Base-by-base conservation (phyloP, 1,140 invertebrate genomes). In the Zaprionus africanus region DNA sequence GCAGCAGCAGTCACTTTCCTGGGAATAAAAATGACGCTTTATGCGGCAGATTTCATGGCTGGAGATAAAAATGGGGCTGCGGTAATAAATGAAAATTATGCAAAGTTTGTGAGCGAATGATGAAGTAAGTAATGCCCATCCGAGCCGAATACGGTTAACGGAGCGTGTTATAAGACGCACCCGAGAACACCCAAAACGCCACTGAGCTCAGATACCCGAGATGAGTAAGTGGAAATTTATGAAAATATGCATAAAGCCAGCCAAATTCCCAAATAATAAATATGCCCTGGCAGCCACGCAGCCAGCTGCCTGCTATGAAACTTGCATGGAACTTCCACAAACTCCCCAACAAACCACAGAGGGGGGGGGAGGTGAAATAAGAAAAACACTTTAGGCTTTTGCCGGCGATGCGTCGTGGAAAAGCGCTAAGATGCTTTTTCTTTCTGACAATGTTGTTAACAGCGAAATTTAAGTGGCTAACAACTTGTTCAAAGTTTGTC, bases 1-100 rank as follows among this genome's bases (percentile, higher is more conserved):
- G 15, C n/a, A 19, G 43, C 61, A 17, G 54, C 36, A 26, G 53
- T 59, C 70, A 60, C 71, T 69, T 72, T 36, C 54, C 74, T 72
- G 74, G 69, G 74, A 75, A 75, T 64, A 76, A 58, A 75, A 69
- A 49, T 41, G 59, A 53, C 63, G 59, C 70, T 67, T 73, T 77
- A 77, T 77, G 65, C 54, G 68, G 77, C 73, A 79, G 73, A 79
- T 80, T 86, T 86, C 77, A 87, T 87, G 80, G 77, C 56, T 26
- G 79, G 43, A 87, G 83, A 82, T 82, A 86, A 77, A 87, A 78
- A 78, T 76, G 70, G 84, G 70, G 84, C 69, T 83, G 84, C 74
- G 84, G 84, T 87, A 87, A 87, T 88, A 87, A 87, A 87, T 87
- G 81, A 88, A 88, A 87, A 87, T 87, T 87, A 87, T 87, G 84